Evolutionary conservation across 2,797 vertebrate species (phyloP).

Genomic region (Philypnodon macrostomus): DNA sequence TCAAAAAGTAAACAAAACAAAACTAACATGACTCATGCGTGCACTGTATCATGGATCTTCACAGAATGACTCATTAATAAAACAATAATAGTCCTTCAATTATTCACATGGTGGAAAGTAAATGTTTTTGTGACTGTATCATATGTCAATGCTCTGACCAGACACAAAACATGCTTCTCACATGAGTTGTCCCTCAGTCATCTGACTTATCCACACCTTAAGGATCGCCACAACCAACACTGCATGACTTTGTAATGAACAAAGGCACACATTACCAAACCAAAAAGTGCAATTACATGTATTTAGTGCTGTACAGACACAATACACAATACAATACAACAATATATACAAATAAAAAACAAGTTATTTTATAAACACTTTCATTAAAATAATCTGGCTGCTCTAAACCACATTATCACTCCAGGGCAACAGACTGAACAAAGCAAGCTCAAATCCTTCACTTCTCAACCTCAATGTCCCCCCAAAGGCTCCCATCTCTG

Average conservation of each 20-base stretch:
- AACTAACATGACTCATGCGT: too few species aligned
- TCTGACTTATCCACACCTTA: not conserved
- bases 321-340: too few species aligned
- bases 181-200: not conserved
- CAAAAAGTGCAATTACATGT: not conserved
- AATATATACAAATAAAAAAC: not conserved
- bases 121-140: constrained; percentile 5
- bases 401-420: constrained; percentile 16
- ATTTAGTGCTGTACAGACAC: too few species aligned
- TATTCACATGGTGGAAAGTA: constrained; percentile 11
- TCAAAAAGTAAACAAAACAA: too few species aligned
- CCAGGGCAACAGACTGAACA: constrained; percentile 30
- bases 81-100: constrained; percentile 15
- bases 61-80: constrained; percentile 33
- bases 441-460: constrained; percentile 21
- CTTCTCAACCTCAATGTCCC: constrained; percentile 18
- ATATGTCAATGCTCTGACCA: not conserved
- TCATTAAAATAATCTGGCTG: constrained; percentile 24
- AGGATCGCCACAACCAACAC: not conserved
- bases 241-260: not conserved
- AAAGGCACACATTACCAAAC: too few species aligned
- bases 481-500: constrained; percentile 7
- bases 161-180: not conserved
- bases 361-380: constrained; percentile 8
- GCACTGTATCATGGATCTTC: not conserved